phyloP scores from a whole-genome alignment of 2,888 invertebrate genomes.

The Coenonympha glycerion region DNA sequence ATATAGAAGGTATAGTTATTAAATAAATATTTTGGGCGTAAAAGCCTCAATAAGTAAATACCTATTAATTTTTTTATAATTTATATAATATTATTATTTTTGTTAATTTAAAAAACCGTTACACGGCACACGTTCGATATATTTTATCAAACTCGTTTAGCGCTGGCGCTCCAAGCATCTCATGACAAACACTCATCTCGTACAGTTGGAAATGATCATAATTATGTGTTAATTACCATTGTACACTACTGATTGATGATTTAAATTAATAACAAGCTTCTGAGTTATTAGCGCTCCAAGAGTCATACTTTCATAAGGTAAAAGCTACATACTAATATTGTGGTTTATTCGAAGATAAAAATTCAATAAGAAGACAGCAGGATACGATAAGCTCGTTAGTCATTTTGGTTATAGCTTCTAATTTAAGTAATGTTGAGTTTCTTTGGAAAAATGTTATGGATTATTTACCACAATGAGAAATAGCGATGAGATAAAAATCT shows the following conservation, averaged over 20 bases:
- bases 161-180: slow-evolving; percentile 16
- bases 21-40: too few species aligned
- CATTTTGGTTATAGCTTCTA: neutral
- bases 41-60: too few species aligned
- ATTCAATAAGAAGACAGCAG: slow-evolving; percentile 2
- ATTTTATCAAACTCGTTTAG: slow-evolving; percentile 6
- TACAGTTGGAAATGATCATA: slow-evolving; percentile 43
- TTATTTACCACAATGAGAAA: too few species aligned
- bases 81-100: too few species aligned
- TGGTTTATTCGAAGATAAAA: neutral
- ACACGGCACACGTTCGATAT: too few species aligned
- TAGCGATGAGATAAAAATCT: too few species aligned
- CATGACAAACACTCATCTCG: slow-evolving; percentile 45
- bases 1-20: too few species aligned
- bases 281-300: slow-evolving; percentile 2
- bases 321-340: neutral
- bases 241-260: slow-evolving; percentile 34
- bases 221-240: slow-evolving; percentile 51
- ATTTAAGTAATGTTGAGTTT: too few species aligned
- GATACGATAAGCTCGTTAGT: neutral
- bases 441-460: too few species aligned
- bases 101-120: too few species aligned
- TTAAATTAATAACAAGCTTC: slow-evolving; percentile 28
- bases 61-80: too few species aligned
- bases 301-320: neutral